Evolutionary conservation across 2,888 invertebrate species (phyloP).

Genomic region (Sinohyriopsis cumingii): DNA sequence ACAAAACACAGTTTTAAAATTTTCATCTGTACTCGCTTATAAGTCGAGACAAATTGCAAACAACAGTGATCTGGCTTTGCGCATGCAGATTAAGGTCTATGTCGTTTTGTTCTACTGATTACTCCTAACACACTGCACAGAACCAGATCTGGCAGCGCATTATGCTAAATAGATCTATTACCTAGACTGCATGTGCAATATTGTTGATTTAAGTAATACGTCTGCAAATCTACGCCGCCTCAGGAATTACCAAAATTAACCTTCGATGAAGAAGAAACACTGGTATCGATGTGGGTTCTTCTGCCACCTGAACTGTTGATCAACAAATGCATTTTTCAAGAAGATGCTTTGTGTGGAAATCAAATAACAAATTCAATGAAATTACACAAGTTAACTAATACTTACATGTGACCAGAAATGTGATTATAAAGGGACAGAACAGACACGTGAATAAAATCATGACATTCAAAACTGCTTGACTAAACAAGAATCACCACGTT

Average conservation of each 20-base stretch:
- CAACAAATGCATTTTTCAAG: slow-evolving; percentile 33
- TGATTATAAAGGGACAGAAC: slow-evolving; percentile 27
- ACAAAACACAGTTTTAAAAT: too few relatives aligned
- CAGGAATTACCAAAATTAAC: slow-evolving; percentile 20
- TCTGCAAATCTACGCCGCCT: neutral
- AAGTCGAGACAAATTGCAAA: too few relatives aligned
- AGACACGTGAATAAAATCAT: slow-evolving; percentile 30
- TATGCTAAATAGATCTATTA: too few relatives aligned
- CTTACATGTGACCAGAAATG: slow-evolving; percentile 24
- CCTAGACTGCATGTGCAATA: too few relatives aligned
- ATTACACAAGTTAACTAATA: slow-evolving; percentile 22
- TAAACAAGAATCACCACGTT: slow-evolving; percentile 15
- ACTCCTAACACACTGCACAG: too few relatives aligned
- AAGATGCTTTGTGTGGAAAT: slow-evolving; percentile 25
- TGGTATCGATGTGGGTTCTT: slow-evolving; percentile 20
- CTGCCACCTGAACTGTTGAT: slow-evolving; percentile 23
- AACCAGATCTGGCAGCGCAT: too few relatives aligned
- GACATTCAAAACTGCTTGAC: slow-evolving; percentile 32
- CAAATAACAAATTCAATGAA: slow-evolving; percentile 27
- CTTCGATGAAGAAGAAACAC: slow-evolving; percentile 16
- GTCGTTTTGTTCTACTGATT: too few relatives aligned
- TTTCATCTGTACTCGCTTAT: too few relatives aligned
- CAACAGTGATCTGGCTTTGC: too few relatives aligned
- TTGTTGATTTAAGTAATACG: too few relatives aligned
- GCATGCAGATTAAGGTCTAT: too few relatives aligned